Conservation (phyloP, 2,113 vertebrate genomes). For the Prolemur simus region DNA sequence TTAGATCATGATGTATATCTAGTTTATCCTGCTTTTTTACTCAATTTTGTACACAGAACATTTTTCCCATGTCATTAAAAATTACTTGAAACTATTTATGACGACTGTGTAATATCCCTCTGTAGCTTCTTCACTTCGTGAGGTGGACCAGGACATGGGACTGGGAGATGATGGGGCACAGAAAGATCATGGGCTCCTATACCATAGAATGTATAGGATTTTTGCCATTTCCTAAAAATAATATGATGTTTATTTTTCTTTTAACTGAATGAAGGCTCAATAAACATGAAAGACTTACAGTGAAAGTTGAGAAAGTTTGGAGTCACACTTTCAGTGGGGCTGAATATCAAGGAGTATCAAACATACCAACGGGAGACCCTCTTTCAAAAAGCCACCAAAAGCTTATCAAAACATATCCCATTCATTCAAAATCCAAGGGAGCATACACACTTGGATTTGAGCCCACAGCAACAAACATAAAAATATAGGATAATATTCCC, state of each 20-base stretch:
- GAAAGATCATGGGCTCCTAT: neutral
- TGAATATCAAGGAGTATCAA: neutral
- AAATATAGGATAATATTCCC: neutral
- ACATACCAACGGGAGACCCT: neutral
- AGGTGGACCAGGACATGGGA: neutral
- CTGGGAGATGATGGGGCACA: neutral
- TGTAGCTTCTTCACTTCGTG: neutral
- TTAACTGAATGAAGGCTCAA: neutral
- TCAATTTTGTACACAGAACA: slow-evolving; percentile 39
- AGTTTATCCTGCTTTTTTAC: neutral
- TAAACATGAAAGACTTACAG: neutral
- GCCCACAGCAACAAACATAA: neutral
- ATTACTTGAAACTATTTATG: slow-evolving; percentile 30
- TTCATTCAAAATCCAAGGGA: neutral
- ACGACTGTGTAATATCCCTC: neutral
- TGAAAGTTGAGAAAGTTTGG: neutral
- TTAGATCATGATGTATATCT: neutral
- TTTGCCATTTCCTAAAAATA: neutral
- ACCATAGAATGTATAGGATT: neutral
- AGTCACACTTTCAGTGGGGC: neutral
- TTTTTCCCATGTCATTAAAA: slow-evolving; percentile 53
- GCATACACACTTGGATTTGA: neutral
- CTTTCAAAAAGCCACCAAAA: neutral
- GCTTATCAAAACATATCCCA: neutral
- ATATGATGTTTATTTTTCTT: neutral